Conservation (phyloP, 2,888 invertebrate species). For the Drosophila limbata region DNA sequence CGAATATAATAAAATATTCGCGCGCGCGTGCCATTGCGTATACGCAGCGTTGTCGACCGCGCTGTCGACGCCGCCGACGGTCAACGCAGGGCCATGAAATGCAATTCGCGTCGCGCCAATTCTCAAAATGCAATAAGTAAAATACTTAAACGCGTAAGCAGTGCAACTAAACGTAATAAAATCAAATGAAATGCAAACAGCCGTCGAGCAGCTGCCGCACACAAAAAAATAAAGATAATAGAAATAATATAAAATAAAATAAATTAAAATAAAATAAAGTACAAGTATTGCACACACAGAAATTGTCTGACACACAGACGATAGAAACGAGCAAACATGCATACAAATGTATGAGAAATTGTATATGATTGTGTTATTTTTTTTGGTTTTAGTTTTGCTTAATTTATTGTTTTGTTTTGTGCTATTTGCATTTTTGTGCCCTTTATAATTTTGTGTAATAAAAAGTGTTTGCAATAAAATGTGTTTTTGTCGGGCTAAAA, state of each 20-base stretch:
- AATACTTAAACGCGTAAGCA: slow-evolving; percentile 22
- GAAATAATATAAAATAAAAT: slow-evolving; percentile 4
- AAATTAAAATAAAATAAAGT: slow-evolving; percentile 13
- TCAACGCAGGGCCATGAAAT: slow-evolving; percentile 65
- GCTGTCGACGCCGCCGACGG: slow-evolving; percentile 40
- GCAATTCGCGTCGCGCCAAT: slow-evolving; percentile 58
- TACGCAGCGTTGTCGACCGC: slow-evolving; percentile 69
- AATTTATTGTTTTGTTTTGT: slow-evolving; percentile 29
- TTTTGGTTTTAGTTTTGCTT: slow-evolving; percentile 9
- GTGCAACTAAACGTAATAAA: slow-evolving; percentile 20
- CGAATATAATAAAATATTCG: background rate
- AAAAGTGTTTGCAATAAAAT: slow-evolving; percentile 41
- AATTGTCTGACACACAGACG: slow-evolving; percentile 39
- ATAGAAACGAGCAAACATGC: slow-evolving; percentile 21
- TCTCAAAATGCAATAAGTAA: slow-evolving; percentile 50
- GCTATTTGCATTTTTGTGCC: slow-evolving; percentile 32
- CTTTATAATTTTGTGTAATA: slow-evolving; percentile 50
- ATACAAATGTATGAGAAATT: slow-evolving; percentile 10
- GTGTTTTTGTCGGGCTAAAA: slow-evolving; percentile 65
- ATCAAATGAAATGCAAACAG: slow-evolving; percentile 35
- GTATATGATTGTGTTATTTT: slow-evolving; percentile 37
- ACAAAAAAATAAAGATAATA: slow-evolving; percentile 22
- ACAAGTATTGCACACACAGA: slow-evolving; percentile 27
- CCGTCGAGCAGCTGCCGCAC: slow-evolving; percentile 40
- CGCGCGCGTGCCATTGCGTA: slow-evolving; percentile 78